Evolutionary conservation across 2,113 vertebrate genomes (phyloP), one percentile per base, ranked within the genome.

Genomic region (Oreochromis niloticus): DNA sequence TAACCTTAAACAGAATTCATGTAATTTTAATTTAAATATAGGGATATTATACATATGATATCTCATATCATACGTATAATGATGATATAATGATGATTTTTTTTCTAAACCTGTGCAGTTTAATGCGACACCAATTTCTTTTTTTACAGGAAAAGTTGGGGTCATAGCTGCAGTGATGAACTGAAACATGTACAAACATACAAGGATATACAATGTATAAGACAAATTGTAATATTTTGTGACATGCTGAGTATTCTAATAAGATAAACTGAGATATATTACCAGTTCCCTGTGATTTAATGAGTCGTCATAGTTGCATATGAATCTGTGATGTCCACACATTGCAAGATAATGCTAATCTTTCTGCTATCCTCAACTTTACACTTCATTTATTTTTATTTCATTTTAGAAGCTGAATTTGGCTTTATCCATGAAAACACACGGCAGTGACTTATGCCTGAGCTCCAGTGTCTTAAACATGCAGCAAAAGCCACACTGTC

Each of bases 281-380:
- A 0, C 57, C 57, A 19, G 57, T 19, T 61, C 57, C 30, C 57
- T 61, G 57, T 61, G 30, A 34, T 61, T 34, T 57, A 30, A 57
- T 1, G 9, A 61, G 30, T 19, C 16, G 3, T 0, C 9, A 61
- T 19, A 61, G 30, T 61, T 34, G 1, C 59, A 34, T 34, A 61
- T 19, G 30, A 61, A 61, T 34, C 59, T 61, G 16, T 5, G 0
- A 61, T 34, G 59, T 10, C 30, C 30, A 61, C 5, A 0, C 9
- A 34, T 61, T 61, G 59, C 30, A 61, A 34, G 57, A 61, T 34
- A 10, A 61, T 61, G 57, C 16, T 34, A 34, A 61, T 61, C 1
- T 34, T 61, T 61, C 8, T 61, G 30, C 57, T 61, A 11, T 0
- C 57, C 0, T 61, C 57, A 61, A 61, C 30, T 34, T 34, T 34